These are phyloP conservation scores for Aramus guarauna DNA, from an alignment of 2,113 vertebrate genomes.

Conservation along the genomic window DNA sequence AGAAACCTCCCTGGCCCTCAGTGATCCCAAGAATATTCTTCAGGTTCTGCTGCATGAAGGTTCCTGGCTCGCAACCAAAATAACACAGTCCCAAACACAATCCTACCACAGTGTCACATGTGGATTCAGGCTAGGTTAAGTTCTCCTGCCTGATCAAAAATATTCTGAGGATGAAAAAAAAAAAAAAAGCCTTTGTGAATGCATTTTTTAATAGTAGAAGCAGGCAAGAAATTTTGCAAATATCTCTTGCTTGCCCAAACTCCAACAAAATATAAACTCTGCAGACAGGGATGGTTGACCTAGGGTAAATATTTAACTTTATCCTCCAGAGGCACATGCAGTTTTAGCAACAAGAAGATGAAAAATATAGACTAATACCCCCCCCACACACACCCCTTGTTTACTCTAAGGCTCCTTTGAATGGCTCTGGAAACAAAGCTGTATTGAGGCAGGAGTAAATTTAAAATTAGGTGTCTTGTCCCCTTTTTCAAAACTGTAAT, in stretches of 20 bases:
- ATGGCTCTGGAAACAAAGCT: background rate
- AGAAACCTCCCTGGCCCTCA: background rate
- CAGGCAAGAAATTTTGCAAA: background rate
- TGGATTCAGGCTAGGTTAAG: background rate
- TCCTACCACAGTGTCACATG: background rate
- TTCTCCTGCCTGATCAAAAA: background rate
- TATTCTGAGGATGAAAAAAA: background rate
- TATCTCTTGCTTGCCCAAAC: conserved; percentile 6
- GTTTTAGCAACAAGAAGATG: background rate
- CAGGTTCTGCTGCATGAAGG: background rate
- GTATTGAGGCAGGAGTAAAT: background rate
- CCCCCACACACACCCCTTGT: background rate
- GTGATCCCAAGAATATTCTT: background rate
- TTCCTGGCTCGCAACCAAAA: background rate
- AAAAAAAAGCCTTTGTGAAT: background rate
- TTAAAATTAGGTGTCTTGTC: background rate
- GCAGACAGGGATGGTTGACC: conserved; percentile 3
- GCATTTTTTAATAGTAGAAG: background rate
- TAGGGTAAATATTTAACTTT: conserved; percentile 63
- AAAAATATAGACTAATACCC: background rate
- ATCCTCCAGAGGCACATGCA: background rate
- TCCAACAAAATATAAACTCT: conserved; percentile 26
- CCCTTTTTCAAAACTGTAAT: background rate
- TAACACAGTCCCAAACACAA: background rate
- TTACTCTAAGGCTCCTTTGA: background rate